Evolutionary conservation across 2,113 vertebrate genomes (phyloP), one percentile per base, ranked within the genome.

Genomic region (Phasianus colchicus): DNA sequence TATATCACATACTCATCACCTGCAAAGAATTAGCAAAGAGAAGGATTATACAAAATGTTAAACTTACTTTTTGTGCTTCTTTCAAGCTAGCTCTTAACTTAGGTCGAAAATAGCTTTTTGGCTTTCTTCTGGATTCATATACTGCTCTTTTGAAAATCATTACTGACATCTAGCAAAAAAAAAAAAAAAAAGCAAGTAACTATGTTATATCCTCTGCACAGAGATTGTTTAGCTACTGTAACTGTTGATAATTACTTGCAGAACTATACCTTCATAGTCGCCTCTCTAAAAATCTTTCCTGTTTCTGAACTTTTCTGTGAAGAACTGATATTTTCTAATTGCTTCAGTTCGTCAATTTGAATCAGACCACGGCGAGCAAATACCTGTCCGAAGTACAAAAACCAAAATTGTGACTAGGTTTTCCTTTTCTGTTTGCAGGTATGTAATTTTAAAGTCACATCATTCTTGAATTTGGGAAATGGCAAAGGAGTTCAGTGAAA

Each of bases 131-230:
- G 55, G 97, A 95, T 95, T 99, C 98, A 97, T 98, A 99, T 7
- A 98, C 98, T 24, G 98, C 97, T 83, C 98, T 97, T 95, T 99
- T 99, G 95, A 99, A 99, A 83, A 99, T 97, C 99, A 99, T 98
- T 78, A 98, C 96, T 42, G 98, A 98, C 97, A 99, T 98, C 99
- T 99, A 91, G 69, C 50, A 82, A 85, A 94, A 88, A 30, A 36
- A 85, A 94, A 94, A 88, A 29, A 36, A 93, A 63, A 73, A 84
- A 19, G 21, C 25, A 54, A 79, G 50, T 63, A 75, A 81, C 8
- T 42, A 34, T 45, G 20, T 36, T 67, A 36, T 1, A 1, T 9
- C 6, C 17, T 60, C 34, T 36, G 18, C 40, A 80, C 76, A 78
- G 32, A 89, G 30, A 20, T 8, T 54, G 25, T 34, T 7, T 57